Base-by-base conservation (phyloP, 2,888 invertebrate genomes). In the Ectropis crepuscularia region DNA sequence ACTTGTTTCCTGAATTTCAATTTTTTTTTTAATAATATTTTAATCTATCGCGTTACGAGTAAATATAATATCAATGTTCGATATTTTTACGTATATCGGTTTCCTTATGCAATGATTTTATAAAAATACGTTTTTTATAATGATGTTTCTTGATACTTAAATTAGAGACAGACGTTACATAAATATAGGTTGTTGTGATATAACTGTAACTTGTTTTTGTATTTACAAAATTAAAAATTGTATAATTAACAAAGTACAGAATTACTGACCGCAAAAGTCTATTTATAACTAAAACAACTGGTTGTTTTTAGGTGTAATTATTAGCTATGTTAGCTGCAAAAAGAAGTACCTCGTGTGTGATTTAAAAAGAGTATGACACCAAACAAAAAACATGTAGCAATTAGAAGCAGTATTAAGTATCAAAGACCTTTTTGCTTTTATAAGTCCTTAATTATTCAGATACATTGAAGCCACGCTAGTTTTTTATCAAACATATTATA, bases 41-140 rank as follows among this genome's bases (percentile, higher is more conserved):
- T 86, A 85, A 83, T 84, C 87, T 89, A 89, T 81, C 81, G 84
- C 81, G 82, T 88, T 89, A 90, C 87, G 86, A 89, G 89, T 90
- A 90, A 88, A 89, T 87, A 75, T 74, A 73, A 74, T 86, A 85
- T 87, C 79, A 83, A 84, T 82, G 84, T 86, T 85, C 86, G 87
- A 87, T 89, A 87, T 85, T 91, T 55, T 64, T 91, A 92, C 91
- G 92, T 91, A 92, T 92, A 90, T 92, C 85, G 88, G 90, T 88
- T 81, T 86, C 79, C 85, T 87, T 88, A 90, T 86, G 88, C 87
- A 90, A 91, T 89, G 88, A 86, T 90, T 92, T 90, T 91, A 92
- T 89, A 91, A 92, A 92, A 90, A 91, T 91, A 90, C 89, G 68
- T 72, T 87, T 84, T 87, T 83, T 80, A 82, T 76, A 78, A 82